Percentiles rank a stretch among this genome's conserved stretches.
Evolutionary conservation across 2,888 invertebrate genomes (phyloP).

Genomic region (Catocala fraxini): DNA sequence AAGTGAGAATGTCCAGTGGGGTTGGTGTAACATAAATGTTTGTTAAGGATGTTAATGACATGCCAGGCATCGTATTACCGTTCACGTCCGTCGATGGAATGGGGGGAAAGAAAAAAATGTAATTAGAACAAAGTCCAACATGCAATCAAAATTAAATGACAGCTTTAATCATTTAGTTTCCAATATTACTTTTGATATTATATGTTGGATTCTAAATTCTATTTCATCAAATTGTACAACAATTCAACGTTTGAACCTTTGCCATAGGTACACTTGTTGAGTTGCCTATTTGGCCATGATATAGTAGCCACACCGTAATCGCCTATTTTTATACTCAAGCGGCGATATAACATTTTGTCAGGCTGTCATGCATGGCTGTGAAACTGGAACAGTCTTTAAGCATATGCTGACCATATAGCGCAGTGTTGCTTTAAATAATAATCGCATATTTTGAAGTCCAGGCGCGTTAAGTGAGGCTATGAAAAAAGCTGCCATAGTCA

Average conservation of each 20-base stretch:
- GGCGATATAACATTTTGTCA: slow-evolving; percentile 16
- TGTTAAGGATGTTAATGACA: slow-evolving; percentile 32
- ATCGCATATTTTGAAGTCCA: neutral
- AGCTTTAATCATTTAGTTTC: slow-evolving; percentile 44
- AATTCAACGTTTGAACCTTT: too few species aligned
- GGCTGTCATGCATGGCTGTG: slow-evolving; percentile 27
- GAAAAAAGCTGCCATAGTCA: slow-evolving; percentile 63
- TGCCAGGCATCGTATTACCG: slow-evolving; percentile 54
- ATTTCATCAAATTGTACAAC: too few species aligned
- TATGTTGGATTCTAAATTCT: too few species aligned
- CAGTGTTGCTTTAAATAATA: slow-evolving; percentile 9
- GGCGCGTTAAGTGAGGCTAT: slow-evolving; percentile 14
- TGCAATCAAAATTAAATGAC: slow-evolving; percentile 55
- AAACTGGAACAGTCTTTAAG: slow-evolving; percentile 8
- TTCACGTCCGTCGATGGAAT: slow-evolving; percentile 56
- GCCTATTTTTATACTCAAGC: slow-evolving; percentile 16
- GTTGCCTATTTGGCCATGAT: too few species aligned
- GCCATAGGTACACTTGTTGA: too few species aligned
- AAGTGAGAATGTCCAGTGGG: slow-evolving; percentile 15
- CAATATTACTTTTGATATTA: too few species aligned
- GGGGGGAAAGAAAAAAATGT: slow-evolving; percentile 65
- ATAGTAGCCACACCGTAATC: neutral
- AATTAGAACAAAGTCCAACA: slow-evolving; percentile 65
- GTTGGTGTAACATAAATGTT: slow-evolving; percentile 24
- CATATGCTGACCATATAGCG: slow-evolving; percentile 17